phyloP scores from a whole-genome alignment of 2,888 invertebrate genomes.

The Eristalis tenax region DNA sequence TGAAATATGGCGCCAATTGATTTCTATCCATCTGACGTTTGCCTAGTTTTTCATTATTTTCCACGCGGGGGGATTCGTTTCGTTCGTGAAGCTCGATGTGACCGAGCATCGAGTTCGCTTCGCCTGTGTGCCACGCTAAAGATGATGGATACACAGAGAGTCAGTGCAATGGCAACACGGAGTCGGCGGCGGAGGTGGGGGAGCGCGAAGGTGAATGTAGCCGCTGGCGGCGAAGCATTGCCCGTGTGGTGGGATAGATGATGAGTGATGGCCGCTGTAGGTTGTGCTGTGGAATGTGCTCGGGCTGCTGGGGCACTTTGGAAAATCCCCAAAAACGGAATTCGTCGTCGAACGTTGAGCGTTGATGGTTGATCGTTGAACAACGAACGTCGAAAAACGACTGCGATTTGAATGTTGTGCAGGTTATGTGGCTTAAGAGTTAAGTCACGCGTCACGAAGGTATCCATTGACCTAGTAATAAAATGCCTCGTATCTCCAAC shows the following conservation, averaged over 20 bases:
- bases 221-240: conserved; percentile 3
- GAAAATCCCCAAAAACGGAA: conserved; percentile 63
- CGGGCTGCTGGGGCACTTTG: conserved; percentile 8
- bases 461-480: conserved; percentile 63
- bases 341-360: conserved; percentile 6
- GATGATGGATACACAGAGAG: conserved; percentile 47
- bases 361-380: too few relatives aligned
- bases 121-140: conserved; percentile 18
- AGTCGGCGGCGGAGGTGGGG: conserved; percentile 8
- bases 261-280: conserved; percentile 30
- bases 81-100: conserved; percentile 26
- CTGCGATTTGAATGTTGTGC: background rate
- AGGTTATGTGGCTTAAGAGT: conserved; percentile 31
- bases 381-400: conserved; percentile 6
- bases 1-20: conserved; percentile 69
- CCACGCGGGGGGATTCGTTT: conserved; percentile 27
- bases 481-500: background rate
- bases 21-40: conserved; percentile 45
- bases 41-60: conserved; percentile 56
- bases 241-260: conserved; percentile 11
- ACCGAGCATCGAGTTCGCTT: background rate
- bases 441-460: conserved; percentile 54
- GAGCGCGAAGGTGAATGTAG: conserved; percentile 27
- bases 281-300: conserved; percentile 23
- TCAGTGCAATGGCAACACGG: background rate